A percentile compares a stretch with the other conserved stretches of the same genome.
These are phyloP conservation scores for Pycnomerus fuliginosus DNA, from an alignment of 2,888 invertebrate species.

Conservation along the genomic window DNA sequence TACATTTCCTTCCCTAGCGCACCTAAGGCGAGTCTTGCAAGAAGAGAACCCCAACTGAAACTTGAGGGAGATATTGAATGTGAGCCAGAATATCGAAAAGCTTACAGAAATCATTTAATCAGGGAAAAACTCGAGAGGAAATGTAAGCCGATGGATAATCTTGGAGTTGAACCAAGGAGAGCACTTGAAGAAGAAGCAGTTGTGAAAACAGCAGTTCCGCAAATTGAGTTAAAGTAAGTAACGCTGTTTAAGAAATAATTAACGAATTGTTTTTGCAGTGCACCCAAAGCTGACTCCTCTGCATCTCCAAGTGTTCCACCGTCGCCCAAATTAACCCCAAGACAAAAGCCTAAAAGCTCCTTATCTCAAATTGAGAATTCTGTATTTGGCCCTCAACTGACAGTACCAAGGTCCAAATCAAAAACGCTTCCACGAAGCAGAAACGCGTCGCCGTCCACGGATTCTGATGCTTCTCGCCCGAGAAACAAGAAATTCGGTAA, in stretches of 20 bases:
- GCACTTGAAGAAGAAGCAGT: constrained; percentile 11
- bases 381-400: constrained; percentile 25
- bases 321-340: constrained; percentile 3
- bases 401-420: constrained; percentile 2
- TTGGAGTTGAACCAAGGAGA: constrained; percentile 11
- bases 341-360: constrained; percentile 11
- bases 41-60: constrained; percentile 38
- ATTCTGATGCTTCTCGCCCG: constrained; percentile 8
- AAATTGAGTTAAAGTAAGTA: background rate
- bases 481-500: constrained; percentile 37
- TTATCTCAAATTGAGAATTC: constrained; percentile 23
- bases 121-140: constrained; percentile 20
- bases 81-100: constrained; percentile 54
- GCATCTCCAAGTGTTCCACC: background rate
- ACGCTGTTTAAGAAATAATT: background rate
- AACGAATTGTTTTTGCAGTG: background rate
- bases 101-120: constrained; percentile 20
- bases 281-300: background rate
- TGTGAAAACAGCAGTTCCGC: constrained; percentile 4
- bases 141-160: constrained; percentile 20
- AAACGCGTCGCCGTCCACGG: constrained; percentile 2
- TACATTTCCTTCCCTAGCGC: constrained; percentile 28
- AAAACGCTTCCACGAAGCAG: background rate
- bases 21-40: constrained; percentile 21
- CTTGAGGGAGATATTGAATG: constrained; percentile 46